Base-by-base conservation (phyloP, 2,888 invertebrate genomes). In the Drosophila hawaiiensis region DNA sequence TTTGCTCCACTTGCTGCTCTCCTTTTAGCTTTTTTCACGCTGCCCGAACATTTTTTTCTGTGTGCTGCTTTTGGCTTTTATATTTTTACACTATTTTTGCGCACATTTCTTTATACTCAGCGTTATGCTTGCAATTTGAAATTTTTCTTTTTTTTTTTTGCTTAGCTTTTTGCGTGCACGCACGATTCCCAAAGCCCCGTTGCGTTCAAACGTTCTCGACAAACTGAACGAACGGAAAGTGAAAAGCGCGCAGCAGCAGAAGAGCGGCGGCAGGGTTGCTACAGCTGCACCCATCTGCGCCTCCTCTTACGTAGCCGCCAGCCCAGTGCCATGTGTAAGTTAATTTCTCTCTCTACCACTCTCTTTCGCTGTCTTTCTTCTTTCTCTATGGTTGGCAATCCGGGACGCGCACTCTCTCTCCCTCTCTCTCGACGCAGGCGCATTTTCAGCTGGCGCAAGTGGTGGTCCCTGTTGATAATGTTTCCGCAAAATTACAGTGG, bases 121-220 rank as follows among this genome's bases (percentile, higher is more conserved):
- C 67, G 68, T 65, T 82, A 47, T 68, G 73, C 56, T 78, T 73
- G 74, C 62, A 80, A 73, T 66, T 74, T 74, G 39, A 47, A 69
- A 69, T 58, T 68, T 37, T 37, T 19, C 1, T 35, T 31, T 25
- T 55, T 35, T 55, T 35, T 65, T 62, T 49, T 65, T 71, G 33
- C 47, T 63, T 14, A 39, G 59, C 43, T 64, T 70, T 55, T 41
- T 47, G 28, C 47, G 68, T 76, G 78, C 78, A 86, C 82, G 75
- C 84, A 78, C 82, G 83, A 78, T 73, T 71, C 58, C 68, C 72
- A 79, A 58, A 70, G 79, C 73, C 77, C 82, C 87, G 81, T 71
- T 79, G 71, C 68, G 80, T 90, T 90, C 87, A 89, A 86, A 89
- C 77, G 84, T 89, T 89, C 87, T 90, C 89, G 80, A 90, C 84